Evolutionary conservation across 2,113 vertebrate genomes (phyloP), one percentile per base, ranked within the genome.

Genomic region (Mustela lutreola): DNA sequence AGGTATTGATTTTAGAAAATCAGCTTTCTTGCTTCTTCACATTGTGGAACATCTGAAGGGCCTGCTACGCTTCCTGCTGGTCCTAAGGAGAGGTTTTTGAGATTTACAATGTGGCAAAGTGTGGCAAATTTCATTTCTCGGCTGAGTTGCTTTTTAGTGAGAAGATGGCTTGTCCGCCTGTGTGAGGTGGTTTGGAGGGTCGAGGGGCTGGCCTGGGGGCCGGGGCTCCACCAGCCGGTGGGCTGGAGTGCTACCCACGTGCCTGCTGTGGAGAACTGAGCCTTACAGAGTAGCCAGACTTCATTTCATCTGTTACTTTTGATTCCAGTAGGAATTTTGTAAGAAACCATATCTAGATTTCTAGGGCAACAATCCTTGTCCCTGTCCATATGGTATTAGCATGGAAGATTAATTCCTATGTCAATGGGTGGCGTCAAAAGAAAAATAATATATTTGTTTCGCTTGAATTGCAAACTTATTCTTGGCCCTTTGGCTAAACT

Each of bases 1-100:
- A 16, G 95, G 39, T 58, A 82, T 92, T 26, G 75, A 89, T 92
- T 93, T 93, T 75, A 62, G 50, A 93, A 97, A 93, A 75, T 96
- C 92, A 62, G 70, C 97, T 56, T 62, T 62, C 88, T 86, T 94
- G 67, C 50, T 19, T 81, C 96, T 96, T 88, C 67, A 70, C 42
- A 76, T 95, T 33, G 45, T 11, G 60, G 16, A 39, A 79, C 5
- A 70, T 67, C 62, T 82, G 62, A 53, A 90, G 62, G 70, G 84
- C 19, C 60, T 45, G 4, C 24, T 58, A 67, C 88, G 16, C 84
- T 82, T 92, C 67, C 95, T 65, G n/a, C 75, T 22, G 33, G n/a
- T 80, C 87, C 70, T 85, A 9, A 86, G 60, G 24, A 53, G 11
- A 73, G 82, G 14, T 7, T 39, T 90, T 76, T 83, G n/a, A 88